Base-by-base conservation (phyloP, 2,888 invertebrate genomes). In the Sphaeridia pumilis region DNA sequence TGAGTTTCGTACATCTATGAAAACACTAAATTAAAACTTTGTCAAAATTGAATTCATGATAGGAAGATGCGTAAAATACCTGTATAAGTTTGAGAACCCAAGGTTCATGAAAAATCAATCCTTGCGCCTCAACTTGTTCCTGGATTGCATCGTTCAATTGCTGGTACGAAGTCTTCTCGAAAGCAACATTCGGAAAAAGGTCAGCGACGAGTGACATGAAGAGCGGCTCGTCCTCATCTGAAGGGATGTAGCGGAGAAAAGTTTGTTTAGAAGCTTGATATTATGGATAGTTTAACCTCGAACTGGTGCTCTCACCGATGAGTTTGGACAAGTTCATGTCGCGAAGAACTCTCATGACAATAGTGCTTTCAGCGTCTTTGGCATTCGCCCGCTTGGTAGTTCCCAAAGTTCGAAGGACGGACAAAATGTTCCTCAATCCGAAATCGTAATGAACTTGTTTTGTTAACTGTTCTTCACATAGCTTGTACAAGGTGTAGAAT, bases 401-500 rank as follows among this genome's bases (percentile, higher is more conserved):
- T 5, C 95, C 95, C 17, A 95, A 75, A 5, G 90, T 92, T 63
- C 95, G 76, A 46, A 95, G 73, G 2, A 95, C 95, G 0, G 95
- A 95, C 17, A 95, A 74, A 67, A 95, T 95, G 70, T 95, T 95
- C 64, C 95, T 78, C 49, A 95, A 74, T 24, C 95, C 95, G 68
- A 95, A 95, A 73, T 95, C 95, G 69, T 95, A 95, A 68, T 95
- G 95, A 0, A 94, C 92, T 78, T 95, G 94, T 73, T 95, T 95
- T 1, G 93, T 93, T 10, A 95, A 76, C 70, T 95, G 95, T 70
- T 95, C 95, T 70, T 95, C 95, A 69, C 95, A 95, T 4, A 95
- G 74, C 71, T 94, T 95, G 70, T 95, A 95, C 20, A 95, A 74
- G 0, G 93, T 95, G 73, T 89, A 95, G 73, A 95, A 95, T 71